phyloP scores from a whole-genome alignment of 2,113 vertebrate genomes.

The Cnemophilus loriae region DNA sequence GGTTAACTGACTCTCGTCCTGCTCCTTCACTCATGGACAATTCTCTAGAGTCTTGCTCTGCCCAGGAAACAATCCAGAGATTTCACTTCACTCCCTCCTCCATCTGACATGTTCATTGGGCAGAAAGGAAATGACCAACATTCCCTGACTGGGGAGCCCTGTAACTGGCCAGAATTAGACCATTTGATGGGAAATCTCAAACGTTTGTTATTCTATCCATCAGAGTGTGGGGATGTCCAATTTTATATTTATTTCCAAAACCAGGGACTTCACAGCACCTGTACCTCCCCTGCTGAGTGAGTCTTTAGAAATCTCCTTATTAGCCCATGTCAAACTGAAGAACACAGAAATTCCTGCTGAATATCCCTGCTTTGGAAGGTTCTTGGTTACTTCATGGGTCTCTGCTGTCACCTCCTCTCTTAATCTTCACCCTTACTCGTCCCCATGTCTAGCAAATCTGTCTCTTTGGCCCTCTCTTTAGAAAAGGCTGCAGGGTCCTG shows the following conservation, averaged over 20 bases:
- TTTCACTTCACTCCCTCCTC: background rate
- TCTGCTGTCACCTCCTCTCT: background rate
- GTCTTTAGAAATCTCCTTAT: background rate
- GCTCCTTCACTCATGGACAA: background rate
- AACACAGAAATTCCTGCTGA: background rate
- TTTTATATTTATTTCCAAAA: background rate
- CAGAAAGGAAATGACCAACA: background rate
- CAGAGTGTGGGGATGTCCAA: background rate
- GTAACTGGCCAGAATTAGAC: background rate
- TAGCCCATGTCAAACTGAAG: background rate
- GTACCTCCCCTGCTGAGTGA: background rate
- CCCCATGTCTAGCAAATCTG: background rate
- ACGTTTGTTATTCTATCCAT: background rate
- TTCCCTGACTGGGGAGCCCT: background rate
- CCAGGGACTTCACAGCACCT: background rate
- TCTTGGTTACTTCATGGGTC: background rate
- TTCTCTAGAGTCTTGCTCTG: background rate
- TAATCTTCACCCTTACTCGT: background rate
- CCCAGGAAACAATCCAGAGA: background rate
- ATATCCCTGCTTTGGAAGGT: background rate
- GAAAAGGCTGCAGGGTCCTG: background rate
- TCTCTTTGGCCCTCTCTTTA: background rate
- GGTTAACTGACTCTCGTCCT: background rate
- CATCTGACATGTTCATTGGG: background rate
- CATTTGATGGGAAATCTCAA: background rate